phyloP scores from a whole-genome alignment of 2,113 vertebrate genomes.

The Rousettus leschenaultii region DNA sequence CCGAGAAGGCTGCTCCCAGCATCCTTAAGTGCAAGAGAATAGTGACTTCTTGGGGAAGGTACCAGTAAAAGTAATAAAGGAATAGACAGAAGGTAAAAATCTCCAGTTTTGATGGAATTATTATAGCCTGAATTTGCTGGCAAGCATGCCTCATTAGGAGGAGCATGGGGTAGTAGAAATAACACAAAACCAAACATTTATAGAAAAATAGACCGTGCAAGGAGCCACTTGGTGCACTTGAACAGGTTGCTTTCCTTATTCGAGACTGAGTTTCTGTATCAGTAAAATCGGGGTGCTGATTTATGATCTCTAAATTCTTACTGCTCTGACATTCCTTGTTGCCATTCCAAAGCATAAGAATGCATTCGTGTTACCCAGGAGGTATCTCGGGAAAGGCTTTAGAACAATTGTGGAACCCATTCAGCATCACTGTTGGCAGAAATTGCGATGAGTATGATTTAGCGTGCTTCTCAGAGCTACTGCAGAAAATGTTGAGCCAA shows the following conservation, averaged over 20 bases:
- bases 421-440: constrained; percentile 34
- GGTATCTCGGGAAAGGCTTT: background rate
- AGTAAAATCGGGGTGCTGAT: background rate
- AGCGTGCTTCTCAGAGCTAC: constrained; percentile 27
- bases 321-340: background rate
- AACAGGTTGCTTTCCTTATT: background rate
- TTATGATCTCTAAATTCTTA: background rate
- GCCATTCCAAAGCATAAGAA: background rate
- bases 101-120: background rate
- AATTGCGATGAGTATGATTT: constrained; percentile 38
- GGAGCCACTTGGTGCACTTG: background rate
- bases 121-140: background rate
- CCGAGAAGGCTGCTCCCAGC: background rate
- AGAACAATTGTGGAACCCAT: background rate
- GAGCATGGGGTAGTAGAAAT: background rate
- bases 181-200: background rate
- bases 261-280: background rate
- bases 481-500: constrained; percentile 21
- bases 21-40: background rate
- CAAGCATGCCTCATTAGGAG: background rate
- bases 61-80: background rate
- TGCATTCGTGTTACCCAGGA: background rate
- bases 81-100: background rate
- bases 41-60: background rate
- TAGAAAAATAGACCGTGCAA: background rate